These are phyloP conservation scores for Semicossyphus pulcher DNA, from an alignment of 2,113 vertebrate species.

Conservation along the genomic window DNA sequence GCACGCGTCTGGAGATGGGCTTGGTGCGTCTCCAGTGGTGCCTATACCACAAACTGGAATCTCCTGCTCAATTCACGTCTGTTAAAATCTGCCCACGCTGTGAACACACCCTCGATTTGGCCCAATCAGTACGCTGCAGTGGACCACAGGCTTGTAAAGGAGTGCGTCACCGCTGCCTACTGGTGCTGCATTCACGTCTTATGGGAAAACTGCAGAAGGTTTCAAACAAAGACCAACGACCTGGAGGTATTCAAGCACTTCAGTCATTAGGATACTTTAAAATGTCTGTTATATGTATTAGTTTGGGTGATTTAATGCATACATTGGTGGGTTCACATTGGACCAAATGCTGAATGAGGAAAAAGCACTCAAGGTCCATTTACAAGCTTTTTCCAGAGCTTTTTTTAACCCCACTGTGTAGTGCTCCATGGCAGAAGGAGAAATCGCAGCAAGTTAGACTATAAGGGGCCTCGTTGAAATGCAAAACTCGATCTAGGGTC, in stretches of 20 bases:
- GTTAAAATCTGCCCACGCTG: constrained; percentile 77
- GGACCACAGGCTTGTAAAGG: constrained; percentile 75
- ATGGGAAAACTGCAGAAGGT: constrained; percentile 38
- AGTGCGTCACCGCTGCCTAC: constrained; percentile 71
- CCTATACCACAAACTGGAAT: constrained; percentile 74
- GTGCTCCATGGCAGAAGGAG: too few species aligned
- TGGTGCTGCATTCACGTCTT: constrained; percentile 61
- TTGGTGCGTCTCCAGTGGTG: constrained; percentile 60
- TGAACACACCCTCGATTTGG: constrained; percentile 82
- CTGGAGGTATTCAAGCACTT: background rate
- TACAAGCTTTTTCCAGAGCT: too few species aligned
- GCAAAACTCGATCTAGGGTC: too few species aligned
- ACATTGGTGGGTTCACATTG: background rate
- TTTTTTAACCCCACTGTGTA: too few species aligned
- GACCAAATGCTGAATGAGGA: background rate
- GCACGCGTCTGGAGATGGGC: constrained; percentile 61
- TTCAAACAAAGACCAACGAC: background rate
- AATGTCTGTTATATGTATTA: background rate
- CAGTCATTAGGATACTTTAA: background rate
- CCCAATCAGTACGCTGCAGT: constrained; percentile 76
- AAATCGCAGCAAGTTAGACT: too few species aligned
- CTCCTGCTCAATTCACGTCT: constrained; percentile 78
- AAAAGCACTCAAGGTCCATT: too few species aligned
- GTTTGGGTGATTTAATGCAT: background rate
- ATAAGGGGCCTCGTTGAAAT: too few species aligned